A percentile compares a stretch with the other conserved stretches of the same genome.
These are phyloP conservation scores for Delia radicum DNA, from an alignment of 1,140 invertebrate genomes.

Conservation along the genomic window DNA sequence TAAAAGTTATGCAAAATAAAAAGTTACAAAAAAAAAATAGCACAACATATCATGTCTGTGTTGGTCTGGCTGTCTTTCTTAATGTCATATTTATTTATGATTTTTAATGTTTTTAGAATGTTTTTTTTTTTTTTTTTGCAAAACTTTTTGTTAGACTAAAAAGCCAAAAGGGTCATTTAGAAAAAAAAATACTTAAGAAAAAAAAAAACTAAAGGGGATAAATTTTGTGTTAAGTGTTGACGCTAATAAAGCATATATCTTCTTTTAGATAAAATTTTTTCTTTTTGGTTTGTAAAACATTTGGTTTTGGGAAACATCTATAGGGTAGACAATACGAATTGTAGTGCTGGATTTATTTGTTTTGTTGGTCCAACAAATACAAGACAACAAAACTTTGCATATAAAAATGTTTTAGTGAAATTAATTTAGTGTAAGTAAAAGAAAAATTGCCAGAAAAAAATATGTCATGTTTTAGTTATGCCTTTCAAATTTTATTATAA, in stretches of 20 bases:
- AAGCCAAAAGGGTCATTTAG: constrained; percentile 11
- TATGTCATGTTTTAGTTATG: background rate
- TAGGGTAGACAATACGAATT: background rate
- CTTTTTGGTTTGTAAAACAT: background rate
- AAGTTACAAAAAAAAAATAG: background rate
- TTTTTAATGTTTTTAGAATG: constrained; percentile 4
- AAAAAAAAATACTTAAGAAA: background rate
- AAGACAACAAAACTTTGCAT: background rate
- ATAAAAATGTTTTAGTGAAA: background rate
- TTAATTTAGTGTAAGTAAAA: background rate
- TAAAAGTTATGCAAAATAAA: background rate
- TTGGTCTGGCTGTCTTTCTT: background rate
- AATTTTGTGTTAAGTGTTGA: constrained; percentile 20
- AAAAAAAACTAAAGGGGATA: background rate
- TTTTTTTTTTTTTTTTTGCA: background rate
- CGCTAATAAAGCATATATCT: constrained; percentile 18
- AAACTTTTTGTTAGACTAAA: background rate
- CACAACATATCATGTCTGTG: constrained; percentile 6
- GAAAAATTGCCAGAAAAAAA: background rate
- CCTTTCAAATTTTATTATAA: background rate
- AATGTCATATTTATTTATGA: constrained; percentile 23
- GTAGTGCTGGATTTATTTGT: background rate
- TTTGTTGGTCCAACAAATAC: background rate
- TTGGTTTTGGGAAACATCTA: background rate
- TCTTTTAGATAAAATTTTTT: background rate